Evolutionary conservation across 2,113 vertebrate species (phyloP), one percentile per base, ranked within the genome.

Genomic region (Apaloderma vittatum): DNA sequence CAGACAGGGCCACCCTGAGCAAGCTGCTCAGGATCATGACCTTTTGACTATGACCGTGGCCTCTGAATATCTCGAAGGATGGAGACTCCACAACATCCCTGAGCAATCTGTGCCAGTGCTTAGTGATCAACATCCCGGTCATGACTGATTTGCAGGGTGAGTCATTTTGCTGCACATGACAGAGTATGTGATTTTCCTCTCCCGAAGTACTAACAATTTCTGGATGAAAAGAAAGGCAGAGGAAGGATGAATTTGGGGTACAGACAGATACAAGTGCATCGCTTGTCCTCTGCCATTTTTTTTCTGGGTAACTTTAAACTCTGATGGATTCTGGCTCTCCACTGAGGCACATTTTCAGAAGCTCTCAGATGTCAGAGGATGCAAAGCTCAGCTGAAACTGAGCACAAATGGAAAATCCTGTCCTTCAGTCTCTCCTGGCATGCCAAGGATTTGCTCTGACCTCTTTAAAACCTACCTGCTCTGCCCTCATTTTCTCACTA

Each of bases 271-370:
- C 21, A 74, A 87, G 65, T 61, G 52, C 61, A 45, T 57, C 57
- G 72, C 55, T 24, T 86, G 83, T 70, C 83, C 70, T 93, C 83
- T 94, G 88, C 49, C 79, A 88, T 65, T 92, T 84, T 81, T 89
- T 92, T 91, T 81, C 88, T 61, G 32, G n/a, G 95, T 97, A 94
- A 94, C 86, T 84, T 93, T 96, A 94, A 95, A 91, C 83, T 93
- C 77, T 34, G 40, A 77, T 67, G n/a, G 36, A 26, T 72, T 88
- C 68, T 84, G 59, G 46, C 79, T 91, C 57, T 62, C 45, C 34
- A n/a, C 19, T 36, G 1, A 91, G 83, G 57, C 61, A 77, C 72
- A 40, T 61, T 94, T 93, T 91, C 92, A 85, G 91, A 49, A 92
- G 86, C 72, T 97, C 95, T 96, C 94, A 91, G 58, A 76, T 95